Percentiles rank a stretch among this genome's conserved stretches.
phyloP scores from a whole-genome alignment of 2,797 vertebrate species.

The Etheostoma nigrum region DNA sequence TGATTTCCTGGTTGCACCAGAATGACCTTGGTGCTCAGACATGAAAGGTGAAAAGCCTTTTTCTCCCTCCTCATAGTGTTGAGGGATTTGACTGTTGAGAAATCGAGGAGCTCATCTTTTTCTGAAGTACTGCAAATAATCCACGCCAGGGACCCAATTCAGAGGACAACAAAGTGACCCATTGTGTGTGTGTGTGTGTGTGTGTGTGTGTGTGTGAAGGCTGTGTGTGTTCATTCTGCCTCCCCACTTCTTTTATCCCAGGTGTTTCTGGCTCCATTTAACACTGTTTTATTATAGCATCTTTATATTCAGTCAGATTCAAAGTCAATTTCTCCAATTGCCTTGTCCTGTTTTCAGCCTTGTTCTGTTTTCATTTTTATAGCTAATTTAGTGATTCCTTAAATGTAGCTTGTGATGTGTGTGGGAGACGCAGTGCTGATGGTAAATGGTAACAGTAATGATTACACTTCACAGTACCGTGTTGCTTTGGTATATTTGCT shows the following conservation, averaged over 20 bases:
- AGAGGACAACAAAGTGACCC: conserved; percentile 43
- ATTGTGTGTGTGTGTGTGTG: background rate
- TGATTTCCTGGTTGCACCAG: conserved; percentile 63
- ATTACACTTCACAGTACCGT: background rate
- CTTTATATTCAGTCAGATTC: conserved; percentile 12
- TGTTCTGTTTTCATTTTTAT: conserved; percentile 1
- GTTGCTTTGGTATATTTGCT: conserved; percentile 9
- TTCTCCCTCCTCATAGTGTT: conserved; percentile 13
- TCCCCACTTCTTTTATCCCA: background rate
- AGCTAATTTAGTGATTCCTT: conserved; percentile 3
- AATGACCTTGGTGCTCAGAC: conserved; percentile 73
- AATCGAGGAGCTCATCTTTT: conserved; percentile 65
- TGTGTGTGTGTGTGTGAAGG: conserved; percentile 20
- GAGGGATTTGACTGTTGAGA: conserved; percentile 69
- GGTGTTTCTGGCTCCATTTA: conserved; percentile 9
- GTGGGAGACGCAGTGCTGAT: background rate
- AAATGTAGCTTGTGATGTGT: background rate
- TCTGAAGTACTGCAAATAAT: conserved; percentile 67
- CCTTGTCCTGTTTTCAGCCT: conserved; percentile 3
- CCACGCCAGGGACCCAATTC: conserved; percentile 62
- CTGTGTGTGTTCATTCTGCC: background rate
- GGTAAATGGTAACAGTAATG: conserved; percentile 2
- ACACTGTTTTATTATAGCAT: background rate
- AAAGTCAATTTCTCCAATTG: conserved; percentile 9
- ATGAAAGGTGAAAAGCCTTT: conserved; percentile 70